phyloP scores from a whole-genome alignment of 2,113 vertebrate genomes.

The Silurus meridionalis region DNA sequence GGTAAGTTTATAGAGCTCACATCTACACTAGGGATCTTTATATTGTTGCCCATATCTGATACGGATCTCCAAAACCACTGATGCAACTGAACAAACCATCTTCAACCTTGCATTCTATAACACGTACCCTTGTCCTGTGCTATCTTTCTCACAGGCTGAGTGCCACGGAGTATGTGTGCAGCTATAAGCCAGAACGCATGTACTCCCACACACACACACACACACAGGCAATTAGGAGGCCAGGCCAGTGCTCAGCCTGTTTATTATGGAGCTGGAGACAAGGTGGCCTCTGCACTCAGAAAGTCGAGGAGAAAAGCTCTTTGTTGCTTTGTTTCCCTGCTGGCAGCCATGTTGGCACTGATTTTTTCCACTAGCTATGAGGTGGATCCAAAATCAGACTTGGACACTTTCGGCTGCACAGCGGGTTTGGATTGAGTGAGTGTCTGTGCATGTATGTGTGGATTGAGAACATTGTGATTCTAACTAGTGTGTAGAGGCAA shows the following conservation, averaged over 20 bases:
- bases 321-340: slow-evolving; percentile 49
- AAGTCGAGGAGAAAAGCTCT: slow-evolving; percentile 28
- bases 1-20: background rate
- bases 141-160: background rate
- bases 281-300: slow-evolving; percentile 17
- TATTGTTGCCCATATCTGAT: background rate
- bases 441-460: slow-evolving; percentile 12
- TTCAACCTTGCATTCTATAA: background rate
- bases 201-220: slow-evolving; percentile 33
- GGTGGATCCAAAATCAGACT: slow-evolving; percentile 54
- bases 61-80: background rate
- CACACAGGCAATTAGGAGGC: slow-evolving; percentile 61
- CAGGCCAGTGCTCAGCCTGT: slow-evolving; percentile 32
- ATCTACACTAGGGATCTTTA: background rate
- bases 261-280: slow-evolving; percentile 51
- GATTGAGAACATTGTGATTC: slow-evolving; percentile 52
- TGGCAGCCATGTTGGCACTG: slow-evolving; percentile 50
- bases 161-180: background rate
- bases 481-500: slow-evolving; percentile 54
- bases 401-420: slow-evolving; percentile 37
- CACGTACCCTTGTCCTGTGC: background rate
- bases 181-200: background rate
- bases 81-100: background rate
- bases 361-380: slow-evolving; percentile 47
- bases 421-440: background rate